phyloP scores from a whole-genome alignment of 2,797 vertebrate genomes.

The Pseudochirops corinnae region DNA sequence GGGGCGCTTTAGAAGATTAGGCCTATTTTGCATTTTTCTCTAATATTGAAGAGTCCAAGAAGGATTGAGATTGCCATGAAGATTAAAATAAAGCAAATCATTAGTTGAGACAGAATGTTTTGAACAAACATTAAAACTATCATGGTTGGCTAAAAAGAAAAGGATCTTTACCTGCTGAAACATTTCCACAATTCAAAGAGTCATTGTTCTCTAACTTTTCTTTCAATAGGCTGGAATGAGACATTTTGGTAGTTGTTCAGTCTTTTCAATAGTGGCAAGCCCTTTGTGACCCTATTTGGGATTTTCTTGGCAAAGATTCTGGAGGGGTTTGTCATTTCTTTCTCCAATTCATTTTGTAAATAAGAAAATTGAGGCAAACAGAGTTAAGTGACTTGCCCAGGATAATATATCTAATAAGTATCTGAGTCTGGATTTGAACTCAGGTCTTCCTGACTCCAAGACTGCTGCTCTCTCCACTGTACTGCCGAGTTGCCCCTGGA shows the following conservation, averaged over 20 bases:
- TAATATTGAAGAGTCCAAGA: neutral
- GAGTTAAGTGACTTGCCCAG: neutral
- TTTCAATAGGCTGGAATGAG: neutral
- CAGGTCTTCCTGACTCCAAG: neutral
- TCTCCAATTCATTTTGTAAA: neutral
- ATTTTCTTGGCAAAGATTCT: neutral
- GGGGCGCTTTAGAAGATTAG: neutral
- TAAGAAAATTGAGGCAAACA: neutral
- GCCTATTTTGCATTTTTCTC: neutral
- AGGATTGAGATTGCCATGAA: neutral
- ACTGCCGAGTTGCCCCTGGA: neutral
- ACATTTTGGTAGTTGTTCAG: neutral
- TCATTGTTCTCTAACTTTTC: neutral
- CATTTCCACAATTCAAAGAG: neutral
- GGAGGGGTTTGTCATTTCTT: neutral
- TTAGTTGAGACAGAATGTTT: neutral
- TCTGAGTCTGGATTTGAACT: neutral
- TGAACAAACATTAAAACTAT: neutral
- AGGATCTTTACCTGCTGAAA: neutral
- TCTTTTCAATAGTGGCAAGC: neutral
- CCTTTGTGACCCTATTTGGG: neutral
- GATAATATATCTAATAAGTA: neutral
- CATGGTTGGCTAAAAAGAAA: neutral
- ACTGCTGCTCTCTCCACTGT: neutral
- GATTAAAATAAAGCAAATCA: neutral